phyloP scores from a whole-genome alignment of 2,888 invertebrate species.

The Hydropsyche betteni region DNA sequence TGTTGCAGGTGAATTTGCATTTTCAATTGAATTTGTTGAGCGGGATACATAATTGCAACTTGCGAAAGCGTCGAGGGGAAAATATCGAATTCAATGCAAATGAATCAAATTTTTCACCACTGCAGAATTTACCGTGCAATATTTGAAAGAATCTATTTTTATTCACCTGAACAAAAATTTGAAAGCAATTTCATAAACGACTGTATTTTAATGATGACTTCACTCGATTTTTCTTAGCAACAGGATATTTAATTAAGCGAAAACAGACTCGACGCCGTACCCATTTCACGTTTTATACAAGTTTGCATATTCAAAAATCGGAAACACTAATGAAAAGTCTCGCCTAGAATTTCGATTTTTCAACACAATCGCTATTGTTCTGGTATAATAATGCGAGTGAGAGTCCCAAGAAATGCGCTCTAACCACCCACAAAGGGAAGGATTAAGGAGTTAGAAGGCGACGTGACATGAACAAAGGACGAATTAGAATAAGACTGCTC shows the following conservation, averaged over 20 bases:
- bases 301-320: slow-evolving; percentile 52
- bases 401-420: slow-evolving; percentile 3
- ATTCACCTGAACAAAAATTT: no score
- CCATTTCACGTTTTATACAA: slow-evolving; percentile 43
- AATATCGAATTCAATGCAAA: slow-evolving; percentile 10
- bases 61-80: slow-evolving; percentile 26
- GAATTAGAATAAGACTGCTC: slow-evolving; percentile 14
- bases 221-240: slow-evolving; percentile 26
- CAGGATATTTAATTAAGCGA: slow-evolving; percentile 47
- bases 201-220: no score
- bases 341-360: slow-evolving; percentile 49
- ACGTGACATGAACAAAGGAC: slow-evolving; percentile 14
- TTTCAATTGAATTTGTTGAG: slow-evolving; percentile 50
- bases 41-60: slow-evolving; percentile 46
- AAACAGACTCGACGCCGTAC: slow-evolving; percentile 18
- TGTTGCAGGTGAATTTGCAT: slow-evolving; percentile 50
- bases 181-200: no score
- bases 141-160: no score
- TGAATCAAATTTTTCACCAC: no score
- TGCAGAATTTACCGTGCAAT: no score
- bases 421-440: slow-evolving; percentile 15
- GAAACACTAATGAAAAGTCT: slow-evolving; percentile 50
- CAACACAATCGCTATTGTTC: slow-evolving; percentile 5
- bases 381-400: background rate
- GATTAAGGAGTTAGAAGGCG: slow-evolving; percentile 5